Conservation (phyloP, 2,888 invertebrate species). For the Epirrhoe tristata region DNA sequence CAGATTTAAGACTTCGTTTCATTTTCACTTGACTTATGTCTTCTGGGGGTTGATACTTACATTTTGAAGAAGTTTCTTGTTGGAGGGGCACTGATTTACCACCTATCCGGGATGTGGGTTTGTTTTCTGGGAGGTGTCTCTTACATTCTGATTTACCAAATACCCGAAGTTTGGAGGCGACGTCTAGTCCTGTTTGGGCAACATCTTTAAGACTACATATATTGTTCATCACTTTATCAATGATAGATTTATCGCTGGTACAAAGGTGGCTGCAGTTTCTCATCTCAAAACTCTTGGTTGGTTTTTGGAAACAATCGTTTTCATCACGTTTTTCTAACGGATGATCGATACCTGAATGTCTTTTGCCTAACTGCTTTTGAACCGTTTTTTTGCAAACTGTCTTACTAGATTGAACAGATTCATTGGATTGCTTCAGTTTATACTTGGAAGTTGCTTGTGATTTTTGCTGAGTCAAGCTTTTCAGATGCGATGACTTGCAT, state of each 20-base stretch:
- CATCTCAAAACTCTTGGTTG: background rate
- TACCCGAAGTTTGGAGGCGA: background rate
- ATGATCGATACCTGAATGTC: background rate
- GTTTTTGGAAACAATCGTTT: too few relatives aligned
- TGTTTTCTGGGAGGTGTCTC: background rate
- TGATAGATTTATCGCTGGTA: background rate
- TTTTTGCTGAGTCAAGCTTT: too few relatives aligned
- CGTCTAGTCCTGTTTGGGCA: background rate
- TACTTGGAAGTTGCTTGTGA: too few relatives aligned
- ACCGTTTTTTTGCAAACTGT: background rate
- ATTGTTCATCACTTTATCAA: too few relatives aligned
- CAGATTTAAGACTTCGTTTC: slow-evolving; percentile 11
- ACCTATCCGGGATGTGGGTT: background rate
- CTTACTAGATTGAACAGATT: too few relatives aligned
- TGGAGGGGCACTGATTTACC: background rate
- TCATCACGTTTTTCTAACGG: background rate
- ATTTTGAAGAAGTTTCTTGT: background rate
- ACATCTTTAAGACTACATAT: too few relatives aligned
- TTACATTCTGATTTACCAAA: background rate
- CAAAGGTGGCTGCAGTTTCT: too few relatives aligned
- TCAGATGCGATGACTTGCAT: too few relatives aligned
- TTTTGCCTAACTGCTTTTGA: background rate
- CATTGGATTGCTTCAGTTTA: too few relatives aligned
- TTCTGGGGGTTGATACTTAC: background rate
- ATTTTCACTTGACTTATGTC: slow-evolving; percentile 1